These are phyloP conservation scores for Yponomeuta plumbellus DNA, from an alignment of 2,888 invertebrate species.

Conservation along the genomic window DNA sequence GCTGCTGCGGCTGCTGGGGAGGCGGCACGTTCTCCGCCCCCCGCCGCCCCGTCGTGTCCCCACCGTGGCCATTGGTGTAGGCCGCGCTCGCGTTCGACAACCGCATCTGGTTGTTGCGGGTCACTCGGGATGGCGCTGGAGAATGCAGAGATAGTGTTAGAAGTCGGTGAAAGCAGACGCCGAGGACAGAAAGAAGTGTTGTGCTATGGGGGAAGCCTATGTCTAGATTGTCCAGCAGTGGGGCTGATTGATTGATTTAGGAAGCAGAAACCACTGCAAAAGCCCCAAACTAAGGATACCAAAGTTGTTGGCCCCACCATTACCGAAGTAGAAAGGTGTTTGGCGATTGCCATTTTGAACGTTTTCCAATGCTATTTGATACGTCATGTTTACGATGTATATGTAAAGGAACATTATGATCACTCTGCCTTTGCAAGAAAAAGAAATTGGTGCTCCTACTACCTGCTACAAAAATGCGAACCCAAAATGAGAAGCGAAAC, in stretches of 20 bases:
- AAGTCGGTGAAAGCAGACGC: not conserved
- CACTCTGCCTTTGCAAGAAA: not conserved
- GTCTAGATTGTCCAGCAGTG: too few species aligned
- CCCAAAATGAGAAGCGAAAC: not conserved
- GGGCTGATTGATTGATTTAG: too few species aligned
- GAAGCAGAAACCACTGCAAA: too few species aligned
- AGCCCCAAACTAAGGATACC: too few species aligned
- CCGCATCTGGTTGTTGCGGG: slow-evolving; percentile 72
- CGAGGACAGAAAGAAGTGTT: too few species aligned
- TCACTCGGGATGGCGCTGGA: slow-evolving; percentile 65
- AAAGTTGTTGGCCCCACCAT: too few species aligned
- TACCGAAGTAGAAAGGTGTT: too few species aligned
- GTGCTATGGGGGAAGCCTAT: too few species aligned
- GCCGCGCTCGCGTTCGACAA: slow-evolving; percentile 72
- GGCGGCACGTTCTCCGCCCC: slow-evolving; percentile 80
- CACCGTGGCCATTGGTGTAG: slow-evolving; percentile 77
- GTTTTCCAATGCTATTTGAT: too few species aligned
- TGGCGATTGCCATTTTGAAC: too few species aligned
- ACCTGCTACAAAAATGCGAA: not conserved
- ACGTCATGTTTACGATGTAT: not conserved
- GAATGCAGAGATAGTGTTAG: not conserved
- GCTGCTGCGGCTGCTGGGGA: slow-evolving; percentile 47
- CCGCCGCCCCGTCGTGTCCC: slow-evolving; percentile 76
- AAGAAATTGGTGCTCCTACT: not conserved
- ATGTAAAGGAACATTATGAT: not conserved